A percentile compares a stretch with the other conserved stretches of the same genome.
Conservation (phyloP, 2,888 invertebrate genomes). For the Nematopogon swammerdamellus region DNA sequence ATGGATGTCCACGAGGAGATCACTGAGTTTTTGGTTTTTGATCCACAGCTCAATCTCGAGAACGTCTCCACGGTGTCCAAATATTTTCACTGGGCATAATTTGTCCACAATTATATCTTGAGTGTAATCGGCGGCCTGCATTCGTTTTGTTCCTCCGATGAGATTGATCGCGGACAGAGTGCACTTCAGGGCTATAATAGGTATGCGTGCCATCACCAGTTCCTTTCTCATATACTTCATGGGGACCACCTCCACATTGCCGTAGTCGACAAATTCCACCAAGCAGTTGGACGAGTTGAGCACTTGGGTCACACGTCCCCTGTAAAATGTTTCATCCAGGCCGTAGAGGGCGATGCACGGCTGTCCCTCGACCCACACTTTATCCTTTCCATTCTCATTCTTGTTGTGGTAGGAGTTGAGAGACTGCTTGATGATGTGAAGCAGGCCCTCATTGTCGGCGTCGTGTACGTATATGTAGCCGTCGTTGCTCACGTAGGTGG, state of each 20-base stretch:
- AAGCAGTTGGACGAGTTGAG: slow-evolving; percentile 30
- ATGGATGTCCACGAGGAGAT: slow-evolving; percentile 43
- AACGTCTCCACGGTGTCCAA: slow-evolving; percentile 29
- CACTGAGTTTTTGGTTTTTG: slow-evolving; percentile 38
- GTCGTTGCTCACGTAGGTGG: slow-evolving; percentile 54
- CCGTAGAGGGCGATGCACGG: slow-evolving; percentile 68
- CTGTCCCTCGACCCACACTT: slow-evolving; percentile 60
- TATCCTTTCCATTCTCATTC: slow-evolving; percentile 20
- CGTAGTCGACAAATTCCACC: slow-evolving; percentile 79
- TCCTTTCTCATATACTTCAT: slow-evolving; percentile 58
- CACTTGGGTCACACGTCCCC: slow-evolving; percentile 58
- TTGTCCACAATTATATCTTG: slow-evolving; percentile 48
- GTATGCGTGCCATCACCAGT: slow-evolving; percentile 62
- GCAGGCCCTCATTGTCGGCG: slow-evolving; percentile 14
- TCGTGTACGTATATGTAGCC: slow-evolving; percentile 38
- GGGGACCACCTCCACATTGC: slow-evolving; percentile 67
- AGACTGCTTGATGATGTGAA: slow-evolving; percentile 30
- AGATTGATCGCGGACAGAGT: slow-evolving; percentile 51
- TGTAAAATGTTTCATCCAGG: slow-evolving; percentile 65
- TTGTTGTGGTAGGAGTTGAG: slow-evolving; percentile 12
- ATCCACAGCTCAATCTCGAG: slow-evolving; percentile 33
- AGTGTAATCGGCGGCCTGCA: not conserved
- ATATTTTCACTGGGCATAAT: slow-evolving; percentile 44
- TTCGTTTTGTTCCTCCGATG: slow-evolving; percentile 20
- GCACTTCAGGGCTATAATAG: slow-evolving; percentile 63